Evolutionary conservation across 2,888 invertebrate genomes (phyloP).

Genomic region (Terebella lapidaria): DNA sequence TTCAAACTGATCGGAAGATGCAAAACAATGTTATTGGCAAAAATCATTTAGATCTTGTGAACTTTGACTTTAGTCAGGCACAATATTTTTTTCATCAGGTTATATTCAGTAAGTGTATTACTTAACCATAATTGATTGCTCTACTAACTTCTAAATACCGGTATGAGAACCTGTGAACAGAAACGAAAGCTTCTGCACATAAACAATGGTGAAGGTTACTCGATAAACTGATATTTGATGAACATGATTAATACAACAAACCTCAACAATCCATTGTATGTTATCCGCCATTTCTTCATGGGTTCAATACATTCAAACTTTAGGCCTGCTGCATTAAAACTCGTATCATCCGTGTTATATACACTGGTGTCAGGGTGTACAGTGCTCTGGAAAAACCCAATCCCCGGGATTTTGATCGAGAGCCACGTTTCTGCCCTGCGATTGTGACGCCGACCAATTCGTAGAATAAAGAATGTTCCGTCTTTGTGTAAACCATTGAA

Average conservation of each 20-base stretch:
- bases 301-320: constrained; percentile 64
- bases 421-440: constrained; percentile 61
- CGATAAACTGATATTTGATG: too few relatives aligned
- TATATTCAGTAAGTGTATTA: not conserved
- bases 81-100: not conserved
- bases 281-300: constrained; percentile 61
- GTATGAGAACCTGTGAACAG: too few relatives aligned
- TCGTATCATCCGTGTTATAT: constrained; percentile 40
- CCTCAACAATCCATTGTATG: constrained; percentile 67
- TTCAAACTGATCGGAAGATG: too few relatives aligned
- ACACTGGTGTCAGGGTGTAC: constrained; percentile 60
- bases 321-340: constrained; percentile 52
- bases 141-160: too few relatives aligned
- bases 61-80: too few relatives aligned
- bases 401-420: constrained; percentile 39
- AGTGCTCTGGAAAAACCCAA: constrained; percentile 56
- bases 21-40: too few relatives aligned
- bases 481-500: constrained; percentile 15
- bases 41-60: too few relatives aligned
- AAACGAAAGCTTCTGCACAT: too few relatives aligned
- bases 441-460: constrained; percentile 51
- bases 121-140: not conserved
- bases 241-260: too few relatives aligned
- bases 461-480: constrained; percentile 15
- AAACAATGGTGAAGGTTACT: too few relatives aligned